Base-by-base conservation (phyloP, 1,140 invertebrate genomes). In the Heliothis virescens region DNA sequence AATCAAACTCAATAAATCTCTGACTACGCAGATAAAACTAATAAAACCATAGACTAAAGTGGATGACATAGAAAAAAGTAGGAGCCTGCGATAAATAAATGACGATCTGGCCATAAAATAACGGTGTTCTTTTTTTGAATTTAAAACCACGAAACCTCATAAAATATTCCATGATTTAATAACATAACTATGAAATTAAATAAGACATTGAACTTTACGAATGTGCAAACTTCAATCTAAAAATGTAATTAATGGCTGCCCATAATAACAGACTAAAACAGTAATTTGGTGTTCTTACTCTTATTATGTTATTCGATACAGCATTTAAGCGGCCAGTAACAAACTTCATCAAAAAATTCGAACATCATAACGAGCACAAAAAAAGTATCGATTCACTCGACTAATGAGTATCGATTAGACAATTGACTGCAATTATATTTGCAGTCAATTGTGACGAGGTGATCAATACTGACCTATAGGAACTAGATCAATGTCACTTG, bases 401-500 rank as follows among this genome's bases (percentile, higher is more conserved):
- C 13, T 21, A 53, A 53, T 52, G 5, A 48, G 41, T 21, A 60
- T 53, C 15, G 47, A 60, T 55, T 62, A 53, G n/a, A 34, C n/a
- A n/a, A n/a, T n/a, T n/a, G n/a, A n/a, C n/a, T n/a, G n/a, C n/a
- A n/a, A n/a, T 18, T 34, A 65, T 77, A 63, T 53, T 67, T 57
- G 15, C 16, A 41, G 50, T 18, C 52, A 69, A 57, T 78, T 69
- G 75, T 69, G 11, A 55, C 63, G 59, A 78, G 75, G 50, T 26
- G 26, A 69, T 78, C 75, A 47, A 65, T 65, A n/a, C 59, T 67
- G 75, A 77, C 63, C 48, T 77, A 50, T 18, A 77, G 11, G 71
- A 73, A 73, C 41, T 47, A 77, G 60, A 77, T 62, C 74, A 77
- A 62, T 77, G 74, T 62, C 74, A n/a, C 9, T 55, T 71, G 13